These are phyloP conservation scores for Hypolimnas misippus DNA, from an alignment of 2,888 invertebrate species.

Conservation along the genomic window DNA sequence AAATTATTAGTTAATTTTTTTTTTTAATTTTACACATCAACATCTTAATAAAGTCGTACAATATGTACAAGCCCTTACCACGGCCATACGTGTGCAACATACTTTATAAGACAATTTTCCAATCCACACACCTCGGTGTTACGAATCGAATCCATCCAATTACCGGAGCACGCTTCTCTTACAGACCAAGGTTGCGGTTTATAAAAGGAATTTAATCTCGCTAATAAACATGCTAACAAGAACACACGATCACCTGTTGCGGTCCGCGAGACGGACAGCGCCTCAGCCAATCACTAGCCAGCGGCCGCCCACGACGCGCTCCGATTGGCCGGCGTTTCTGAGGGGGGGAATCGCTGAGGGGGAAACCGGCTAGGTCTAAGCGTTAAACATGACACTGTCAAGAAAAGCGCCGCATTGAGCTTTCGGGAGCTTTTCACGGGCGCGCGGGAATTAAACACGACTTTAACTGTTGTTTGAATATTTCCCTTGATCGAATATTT, in stretches of 20 bases:
- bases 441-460: conserved; percentile 50
- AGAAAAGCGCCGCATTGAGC: conserved; percentile 83
- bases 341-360: conserved; percentile 58
- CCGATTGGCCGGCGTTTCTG: conserved; percentile 61
- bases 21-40: background rate
- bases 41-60: too few species aligned
- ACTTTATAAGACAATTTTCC: conserved; percentile 28
- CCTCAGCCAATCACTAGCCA: conserved; percentile 70
- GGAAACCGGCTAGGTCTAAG: conserved; percentile 60
- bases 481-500: conserved; percentile 1
- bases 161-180: conserved; percentile 59
- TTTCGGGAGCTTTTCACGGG: conserved; percentile 79
- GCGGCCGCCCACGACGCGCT: conserved; percentile 75
- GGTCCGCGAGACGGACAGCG: conserved; percentile 71
- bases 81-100: conserved; percentile 11
- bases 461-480: conserved; percentile 25
- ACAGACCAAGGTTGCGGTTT: conserved; percentile 65
- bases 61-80: conserved; percentile 21
- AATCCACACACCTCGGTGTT: conserved; percentile 39
- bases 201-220: conserved; percentile 80
- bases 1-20: background rate
- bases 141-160: conserved; percentile 66
- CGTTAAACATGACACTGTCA: conserved; percentile 74
- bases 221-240: conserved; percentile 83
- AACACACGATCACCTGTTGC: conserved; percentile 83